phyloP scores from a whole-genome alignment of 2,113 vertebrate species.

The Tamias sibiricus region DNA sequence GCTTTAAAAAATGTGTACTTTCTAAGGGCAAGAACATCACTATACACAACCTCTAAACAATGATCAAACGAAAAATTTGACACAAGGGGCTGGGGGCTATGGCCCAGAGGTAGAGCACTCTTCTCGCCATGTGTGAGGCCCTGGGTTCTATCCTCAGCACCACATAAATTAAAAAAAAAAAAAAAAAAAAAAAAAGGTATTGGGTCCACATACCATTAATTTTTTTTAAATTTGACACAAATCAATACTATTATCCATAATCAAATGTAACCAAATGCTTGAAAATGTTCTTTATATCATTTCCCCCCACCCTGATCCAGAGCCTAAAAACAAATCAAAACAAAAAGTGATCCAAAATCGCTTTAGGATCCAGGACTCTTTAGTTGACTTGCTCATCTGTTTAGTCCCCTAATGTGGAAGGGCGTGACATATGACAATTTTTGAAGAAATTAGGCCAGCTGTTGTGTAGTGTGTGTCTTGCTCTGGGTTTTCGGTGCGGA shows the following conservation, averaged over 20 bases:
- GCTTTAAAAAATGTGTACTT: background rate
- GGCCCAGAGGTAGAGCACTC: too few species aligned
- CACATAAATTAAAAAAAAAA: too few species aligned
- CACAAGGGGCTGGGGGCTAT: too few species aligned
- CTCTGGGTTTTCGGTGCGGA: background rate
- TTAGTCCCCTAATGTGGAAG: background rate
- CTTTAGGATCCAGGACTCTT: background rate
- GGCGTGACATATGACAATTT: background rate
- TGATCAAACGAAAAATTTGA: background rate
- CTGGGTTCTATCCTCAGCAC: too few species aligned
- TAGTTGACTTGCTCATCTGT: background rate
- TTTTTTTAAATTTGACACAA: conserved; percentile 23
- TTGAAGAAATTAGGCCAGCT: background rate
- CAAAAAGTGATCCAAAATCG: background rate
- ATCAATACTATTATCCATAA: background rate
- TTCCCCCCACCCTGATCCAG: background rate
- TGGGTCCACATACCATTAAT: too few species aligned
- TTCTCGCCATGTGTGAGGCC: too few species aligned
- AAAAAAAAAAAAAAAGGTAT: too few species aligned
- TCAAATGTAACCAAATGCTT: background rate
- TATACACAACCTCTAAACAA: background rate
- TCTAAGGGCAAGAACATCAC: background rate
- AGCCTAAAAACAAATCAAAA: background rate
- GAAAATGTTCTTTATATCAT: background rate
- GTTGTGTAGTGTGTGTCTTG: background rate